Base-by-base conservation (phyloP, 2,113 vertebrate species). In the Poecile atricapillus region DNA sequence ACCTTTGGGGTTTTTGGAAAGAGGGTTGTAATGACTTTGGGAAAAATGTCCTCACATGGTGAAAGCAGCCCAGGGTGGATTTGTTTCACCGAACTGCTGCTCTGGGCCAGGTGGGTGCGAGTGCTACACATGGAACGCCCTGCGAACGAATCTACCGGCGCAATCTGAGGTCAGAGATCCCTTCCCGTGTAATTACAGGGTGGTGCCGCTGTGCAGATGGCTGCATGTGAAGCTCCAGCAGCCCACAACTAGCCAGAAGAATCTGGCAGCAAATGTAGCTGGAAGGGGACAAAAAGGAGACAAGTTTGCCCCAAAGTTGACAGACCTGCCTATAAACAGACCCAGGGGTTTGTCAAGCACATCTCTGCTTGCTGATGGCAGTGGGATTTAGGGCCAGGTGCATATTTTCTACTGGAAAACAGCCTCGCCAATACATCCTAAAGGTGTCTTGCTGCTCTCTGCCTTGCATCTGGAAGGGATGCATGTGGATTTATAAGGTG, bases 121-220 rank as follows among this genome's bases (percentile, higher is more conserved):
- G 46, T 6, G 12, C 62, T 73, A 30, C 5, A 5, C 3, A 18
- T 18, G 8, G 47, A 74, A 81, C 0, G 4, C 65, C 67, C 19
- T 6, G 44, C 4, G 2, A 87, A 53, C 18, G 30, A 41, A 67
- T 41, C 64, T 4, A 60, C 46, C 62, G 46, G 92, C 19, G 53
- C 79, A 87, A 98, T 98, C 98, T 94, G 97, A 97, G 95, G 97
- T 89, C 22, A 7, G 94, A 97, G 98, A 97, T 98, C 97, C 96
- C 96, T 97, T 97, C 89, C 96, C 68, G 62, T 90, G 94, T 98
- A 99, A 99, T 99, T 98, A 98, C 83, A 98, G 98, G 98, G 98
- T 97, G 98, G 77, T 98, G 98, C 97, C 98, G 41, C 94, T 14
- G 79, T 71, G 94, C 98, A 98, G 98, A 99, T 98, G 97, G 98